Evolutionary conservation across 2,113 vertebrate genomes (phyloP).

Genomic region (Baryphthengus martii): DNA sequence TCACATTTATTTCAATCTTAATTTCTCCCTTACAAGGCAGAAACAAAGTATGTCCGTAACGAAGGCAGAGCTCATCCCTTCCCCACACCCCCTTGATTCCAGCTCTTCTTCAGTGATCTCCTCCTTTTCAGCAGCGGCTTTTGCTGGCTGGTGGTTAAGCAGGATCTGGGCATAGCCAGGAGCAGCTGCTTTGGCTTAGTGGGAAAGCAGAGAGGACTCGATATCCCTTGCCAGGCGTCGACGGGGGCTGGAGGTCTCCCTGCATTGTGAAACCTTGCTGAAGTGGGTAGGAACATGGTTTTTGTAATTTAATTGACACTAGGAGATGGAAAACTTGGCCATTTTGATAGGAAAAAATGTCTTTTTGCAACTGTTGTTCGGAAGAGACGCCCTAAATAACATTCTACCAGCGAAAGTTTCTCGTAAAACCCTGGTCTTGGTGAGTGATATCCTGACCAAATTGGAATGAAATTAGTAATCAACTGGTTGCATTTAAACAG

Average conservation of each 20-base stretch:
- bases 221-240: not conserved
- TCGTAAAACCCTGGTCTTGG: not conserved
- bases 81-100: not conserved
- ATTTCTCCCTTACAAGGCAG: constrained; percentile 65
- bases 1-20: constrained; percentile 40
- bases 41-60: constrained; percentile 11
- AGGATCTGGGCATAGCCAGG: not conserved
- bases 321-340: not conserved
- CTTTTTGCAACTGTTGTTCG: not conserved
- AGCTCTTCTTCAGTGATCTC: not conserved
- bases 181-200: constrained; percentile 46
- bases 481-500: not conserved
- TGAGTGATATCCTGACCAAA: not conserved
- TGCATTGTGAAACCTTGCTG: not conserved
- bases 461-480: constrained; percentile 26
- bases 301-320: not conserved
- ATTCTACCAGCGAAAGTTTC: not conserved
- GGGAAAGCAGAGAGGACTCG: not conserved
- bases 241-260: not conserved
- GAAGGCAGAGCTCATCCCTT: not conserved
- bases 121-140: not conserved
- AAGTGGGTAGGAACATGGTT: not conserved
- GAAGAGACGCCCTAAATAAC: not conserved
- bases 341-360: not conserved
- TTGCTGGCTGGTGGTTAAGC: not conserved